Base-by-base conservation (phyloP, 2,888 invertebrate genomes). In the Oegoconia quadripuncta region DNA sequence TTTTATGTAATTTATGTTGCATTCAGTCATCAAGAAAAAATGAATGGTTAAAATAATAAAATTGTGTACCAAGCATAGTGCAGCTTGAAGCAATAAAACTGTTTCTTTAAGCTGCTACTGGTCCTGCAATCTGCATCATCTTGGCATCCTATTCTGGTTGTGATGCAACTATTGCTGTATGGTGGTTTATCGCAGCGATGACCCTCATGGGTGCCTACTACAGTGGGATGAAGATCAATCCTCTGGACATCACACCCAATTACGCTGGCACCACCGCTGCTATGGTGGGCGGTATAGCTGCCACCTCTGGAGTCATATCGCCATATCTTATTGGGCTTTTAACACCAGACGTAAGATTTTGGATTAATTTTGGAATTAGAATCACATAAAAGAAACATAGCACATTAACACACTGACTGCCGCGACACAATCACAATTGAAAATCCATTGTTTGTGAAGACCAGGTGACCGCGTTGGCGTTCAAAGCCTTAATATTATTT, bases 201-300 rank as follows among this genome's bases (percentile, higher is more conserved):
- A 90, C 90, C 1, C 88, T 91, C 13, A 92, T 93, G 92, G 93
- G 93, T 0, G 90, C 91, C 1, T 93, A 91, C 64, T 93, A 93
- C 74, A 90, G 91, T 42, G 91, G 91, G 16, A 89, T 92, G 89
- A 91, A 87, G 86, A 91, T 92, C 6, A 92, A 92, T 55, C 90
- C 91, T 0, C 70, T 92, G 36, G 92, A 92, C 58, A 65, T 92
- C 48, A 89, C 91, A 14, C 90, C 91, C 0, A 92, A 92, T 63
- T 92, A 89, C 55, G 91, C 91, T 0, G 91, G 91, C 0, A 90
- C 91, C 0, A 58, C 91, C 32, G 92, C 92, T 60, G 92, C 91
- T 0, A 88, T 92, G 67, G 90, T 91, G 30, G 92, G 92, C 52
- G 91, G 91, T 0, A 88, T 90, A 3, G 91, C 91, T 0, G 90